These are phyloP conservation scores for Drosophila fungiperda DNA, from an alignment of 2,888 invertebrate species.

Conservation along the genomic window DNA sequence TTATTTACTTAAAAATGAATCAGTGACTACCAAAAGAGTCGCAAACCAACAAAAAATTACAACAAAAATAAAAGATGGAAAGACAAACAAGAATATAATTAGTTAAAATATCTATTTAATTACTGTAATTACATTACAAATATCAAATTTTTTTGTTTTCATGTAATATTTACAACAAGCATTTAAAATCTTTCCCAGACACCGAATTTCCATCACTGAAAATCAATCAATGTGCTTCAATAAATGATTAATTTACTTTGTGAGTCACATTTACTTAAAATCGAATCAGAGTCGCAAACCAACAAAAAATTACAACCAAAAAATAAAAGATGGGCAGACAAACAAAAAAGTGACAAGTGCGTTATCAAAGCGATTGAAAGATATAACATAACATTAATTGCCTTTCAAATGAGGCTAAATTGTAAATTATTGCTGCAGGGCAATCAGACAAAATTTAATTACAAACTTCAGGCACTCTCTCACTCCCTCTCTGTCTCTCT, in stretches of 20 bases:
- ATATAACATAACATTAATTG: constrained; percentile 65
- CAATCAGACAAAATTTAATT: constrained; percentile 73
- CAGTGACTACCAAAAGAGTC: too few species aligned
- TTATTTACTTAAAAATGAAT: too few species aligned
- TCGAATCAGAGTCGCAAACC: constrained; percentile 8
- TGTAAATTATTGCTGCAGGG: constrained; percentile 67
- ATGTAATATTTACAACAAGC: background rate
- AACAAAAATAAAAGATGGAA: too few species aligned
- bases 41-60: too few species aligned
- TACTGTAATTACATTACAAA: too few species aligned
- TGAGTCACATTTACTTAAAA: constrained; percentile 46
- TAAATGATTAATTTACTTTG: constrained; percentile 4
- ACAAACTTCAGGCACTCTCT: constrained; percentile 35
- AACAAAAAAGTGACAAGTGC: constrained; percentile 15
- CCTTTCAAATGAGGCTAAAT: constrained; percentile 68
- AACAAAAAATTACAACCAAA: background rate
- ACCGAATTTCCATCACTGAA: background rate
- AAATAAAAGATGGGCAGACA: background rate
- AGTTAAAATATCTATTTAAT: too few species aligned
- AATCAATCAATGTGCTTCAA: constrained; percentile 23
- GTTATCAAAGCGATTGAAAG: constrained; percentile 62
- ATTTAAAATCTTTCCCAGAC: background rate
- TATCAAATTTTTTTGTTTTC: background rate
- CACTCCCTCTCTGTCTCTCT: background rate
- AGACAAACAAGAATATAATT: too few species aligned